Percentiles rank a stretch among this genome's conserved stretches.
Evolutionary conservation across 2,888 invertebrate species (phyloP).

Genomic region (Andrena minutula): DNA sequence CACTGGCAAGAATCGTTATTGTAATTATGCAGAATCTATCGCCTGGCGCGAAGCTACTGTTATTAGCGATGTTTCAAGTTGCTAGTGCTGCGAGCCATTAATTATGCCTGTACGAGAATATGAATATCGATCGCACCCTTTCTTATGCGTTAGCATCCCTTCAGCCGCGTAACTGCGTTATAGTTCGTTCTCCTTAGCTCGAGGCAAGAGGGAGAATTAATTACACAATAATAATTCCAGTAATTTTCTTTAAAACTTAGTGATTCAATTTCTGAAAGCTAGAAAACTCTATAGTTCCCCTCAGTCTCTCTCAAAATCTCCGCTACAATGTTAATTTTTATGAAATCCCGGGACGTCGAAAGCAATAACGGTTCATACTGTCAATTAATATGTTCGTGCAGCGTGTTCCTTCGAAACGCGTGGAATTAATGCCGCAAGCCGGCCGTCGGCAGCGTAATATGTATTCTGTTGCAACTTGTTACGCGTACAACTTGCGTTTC

Average conservation of each 20-base stretch:
- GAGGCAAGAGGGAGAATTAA: neutral
- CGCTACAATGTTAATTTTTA: no score
- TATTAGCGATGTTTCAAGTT: slow-evolving; percentile 22
- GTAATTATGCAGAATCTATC: slow-evolving; percentile 1
- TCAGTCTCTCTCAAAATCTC: no score
- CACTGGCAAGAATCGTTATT: slow-evolving; percentile 9
- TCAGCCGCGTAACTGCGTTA: slow-evolving; percentile 25
- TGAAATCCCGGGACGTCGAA: no score
- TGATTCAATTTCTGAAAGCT: neutral
- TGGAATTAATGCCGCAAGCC: slow-evolving; percentile 1
- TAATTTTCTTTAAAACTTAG: neutral
- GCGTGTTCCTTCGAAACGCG: neutral
- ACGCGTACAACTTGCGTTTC: slow-evolving; percentile 6
- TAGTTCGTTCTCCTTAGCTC: neutral
- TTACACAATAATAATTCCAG: slow-evolving; percentile 5
- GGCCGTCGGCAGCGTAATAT: slow-evolving; percentile 3
- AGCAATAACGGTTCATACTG: no score
- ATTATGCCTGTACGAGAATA: slow-evolving; percentile 12
- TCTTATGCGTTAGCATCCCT: slow-evolving; percentile 10
- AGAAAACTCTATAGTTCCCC: neutral
- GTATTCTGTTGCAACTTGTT: slow-evolving; percentile 1
- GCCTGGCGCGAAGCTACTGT: slow-evolving; percentile 1
- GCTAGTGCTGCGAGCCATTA: slow-evolving; percentile 12
- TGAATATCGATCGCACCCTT: slow-evolving; percentile 38
- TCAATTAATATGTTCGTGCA: neutral